Evolutionary conservation across 1,140 invertebrate genomes (phyloP).

Genomic region (Drosophila quadrilineata): DNA sequence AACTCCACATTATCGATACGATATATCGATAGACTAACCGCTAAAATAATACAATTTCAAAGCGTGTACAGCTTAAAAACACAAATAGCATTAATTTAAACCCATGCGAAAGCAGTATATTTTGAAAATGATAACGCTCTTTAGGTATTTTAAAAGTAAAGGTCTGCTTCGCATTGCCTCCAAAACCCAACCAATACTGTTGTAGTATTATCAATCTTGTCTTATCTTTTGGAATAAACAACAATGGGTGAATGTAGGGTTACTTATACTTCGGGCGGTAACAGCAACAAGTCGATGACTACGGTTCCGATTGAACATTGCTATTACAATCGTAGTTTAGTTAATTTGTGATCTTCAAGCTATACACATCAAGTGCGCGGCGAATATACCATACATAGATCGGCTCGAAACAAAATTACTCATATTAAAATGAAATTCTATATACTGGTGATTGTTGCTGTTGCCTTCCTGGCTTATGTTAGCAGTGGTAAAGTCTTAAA

Average conservation of each 20-base stretch:
- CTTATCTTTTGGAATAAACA: too few relatives aligned
- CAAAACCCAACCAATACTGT: too few relatives aligned
- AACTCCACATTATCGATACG: background rate
- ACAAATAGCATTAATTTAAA: too few relatives aligned
- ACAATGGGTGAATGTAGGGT: too few relatives aligned
- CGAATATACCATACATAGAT: background rate
- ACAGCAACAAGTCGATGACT: constrained; percentile 1
- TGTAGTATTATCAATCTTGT: too few relatives aligned
- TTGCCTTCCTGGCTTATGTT: constrained; percentile 57
- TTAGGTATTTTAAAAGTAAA: too few relatives aligned
- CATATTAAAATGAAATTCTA: constrained; percentile 45
- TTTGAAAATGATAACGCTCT: too few relatives aligned
- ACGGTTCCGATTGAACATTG: background rate
- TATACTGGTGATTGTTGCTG: constrained; percentile 43
- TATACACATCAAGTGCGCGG: background rate
- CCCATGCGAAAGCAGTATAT: too few relatives aligned
- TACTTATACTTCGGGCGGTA: background rate
- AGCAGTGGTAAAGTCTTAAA: constrained; percentile 56
- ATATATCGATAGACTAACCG: constrained; percentile 6
- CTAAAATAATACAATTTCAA: background rate
- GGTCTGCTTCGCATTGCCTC: too few relatives aligned
- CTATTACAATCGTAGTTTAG: background rate
- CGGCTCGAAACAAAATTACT: background rate
- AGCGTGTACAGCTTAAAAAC: too few relatives aligned
- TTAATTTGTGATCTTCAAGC: background rate